These are phyloP conservation scores for Macroglossus sobrinus DNA, from an alignment of 2,113 vertebrate species.

Conservation along the genomic window DNA sequence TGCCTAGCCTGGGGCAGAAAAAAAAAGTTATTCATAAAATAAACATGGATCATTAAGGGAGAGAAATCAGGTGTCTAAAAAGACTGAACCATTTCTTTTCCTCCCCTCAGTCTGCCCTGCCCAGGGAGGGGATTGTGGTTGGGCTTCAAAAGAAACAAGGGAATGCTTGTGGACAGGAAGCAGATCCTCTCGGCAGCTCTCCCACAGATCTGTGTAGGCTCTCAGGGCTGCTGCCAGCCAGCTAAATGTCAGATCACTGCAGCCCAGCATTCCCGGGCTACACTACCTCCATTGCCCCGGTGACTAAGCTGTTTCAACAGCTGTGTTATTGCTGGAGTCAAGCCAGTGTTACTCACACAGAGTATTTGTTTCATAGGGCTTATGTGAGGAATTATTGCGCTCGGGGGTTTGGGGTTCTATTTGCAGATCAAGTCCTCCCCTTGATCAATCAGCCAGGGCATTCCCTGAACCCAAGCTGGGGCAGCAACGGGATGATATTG, in stretches of 20 bases:
- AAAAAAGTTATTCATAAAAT: not conserved
- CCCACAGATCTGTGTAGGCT: slow-evolving; percentile 19
- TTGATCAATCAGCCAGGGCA: not conserved
- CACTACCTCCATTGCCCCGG: slow-evolving; percentile 82
- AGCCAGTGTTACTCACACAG: slow-evolving; percentile 80
- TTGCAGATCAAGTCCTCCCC: not conserved
- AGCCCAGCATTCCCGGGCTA: slow-evolving; percentile 81
- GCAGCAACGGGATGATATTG: not conserved
- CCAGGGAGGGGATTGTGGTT: slow-evolving; percentile 65
- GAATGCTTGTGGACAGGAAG: slow-evolving; percentile 72
- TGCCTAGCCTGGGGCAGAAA: not conserved
- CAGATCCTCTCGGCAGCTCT: slow-evolving; percentile 66
- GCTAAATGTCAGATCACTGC: slow-evolving; percentile 81
- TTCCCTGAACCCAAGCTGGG: not conserved
- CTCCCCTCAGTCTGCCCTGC: not conserved
- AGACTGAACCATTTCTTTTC: not conserved
- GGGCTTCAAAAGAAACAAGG: slow-evolving; percentile 79
- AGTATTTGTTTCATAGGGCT: slow-evolving; percentile 66
- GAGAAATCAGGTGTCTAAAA: not conserved
- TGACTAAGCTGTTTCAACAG: slow-evolving; percentile 90
- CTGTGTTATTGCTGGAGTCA: slow-evolving; percentile 88
- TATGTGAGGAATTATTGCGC: slow-evolving; percentile 57
- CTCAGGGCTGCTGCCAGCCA: slow-evolving; percentile 58
- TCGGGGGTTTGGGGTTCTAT: slow-evolving; percentile 44
- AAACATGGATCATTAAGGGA: not conserved